A percentile compares a stretch with the other conserved stretches of the same genome.
Evolutionary conservation across 2,113 vertebrate species (phyloP).

Genomic region (Chaenocephalus aceratus): DNA sequence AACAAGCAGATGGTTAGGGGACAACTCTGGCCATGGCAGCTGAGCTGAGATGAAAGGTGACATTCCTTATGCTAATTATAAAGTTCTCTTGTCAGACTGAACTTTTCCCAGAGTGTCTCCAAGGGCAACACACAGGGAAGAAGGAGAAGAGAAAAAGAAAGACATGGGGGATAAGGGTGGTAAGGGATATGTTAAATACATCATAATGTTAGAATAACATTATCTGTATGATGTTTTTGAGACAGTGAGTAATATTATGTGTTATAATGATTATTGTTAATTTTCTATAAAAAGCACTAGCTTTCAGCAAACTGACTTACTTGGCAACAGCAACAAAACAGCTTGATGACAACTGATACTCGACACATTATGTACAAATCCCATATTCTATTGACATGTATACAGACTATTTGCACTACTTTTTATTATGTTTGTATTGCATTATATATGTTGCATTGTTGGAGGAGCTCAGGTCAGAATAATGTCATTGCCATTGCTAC

Average conservation of each 20-base stretch:
- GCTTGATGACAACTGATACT: neutral
- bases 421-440: too few relatives aligned
- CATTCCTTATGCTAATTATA: conserved; percentile 76
- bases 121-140: conserved; percentile 25
- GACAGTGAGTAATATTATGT: neutral
- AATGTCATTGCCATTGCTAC: too few relatives aligned
- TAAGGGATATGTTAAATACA: neutral
- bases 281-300: too few relatives aligned
- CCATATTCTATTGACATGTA: too few relatives aligned
- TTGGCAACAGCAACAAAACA: neutral
- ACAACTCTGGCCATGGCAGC: conserved; percentile 36
- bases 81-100: conserved; percentile 56
- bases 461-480: too few relatives aligned
- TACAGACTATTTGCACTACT: too few relatives aligned
- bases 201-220: neutral
- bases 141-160: neutral
- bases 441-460: too few relatives aligned
- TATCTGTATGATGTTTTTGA: neutral
- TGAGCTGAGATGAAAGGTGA: conserved; percentile 74
- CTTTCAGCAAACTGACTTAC: neutral
- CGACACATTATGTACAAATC: too few relatives aligned
- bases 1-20: conserved; percentile 72
- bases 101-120: conserved; percentile 29
- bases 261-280: neutral
- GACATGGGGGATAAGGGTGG: neutral